Evolutionary conservation across 2,797 vertebrate species (phyloP).

Genomic region (Otolemur crassicaudatus): DNA sequence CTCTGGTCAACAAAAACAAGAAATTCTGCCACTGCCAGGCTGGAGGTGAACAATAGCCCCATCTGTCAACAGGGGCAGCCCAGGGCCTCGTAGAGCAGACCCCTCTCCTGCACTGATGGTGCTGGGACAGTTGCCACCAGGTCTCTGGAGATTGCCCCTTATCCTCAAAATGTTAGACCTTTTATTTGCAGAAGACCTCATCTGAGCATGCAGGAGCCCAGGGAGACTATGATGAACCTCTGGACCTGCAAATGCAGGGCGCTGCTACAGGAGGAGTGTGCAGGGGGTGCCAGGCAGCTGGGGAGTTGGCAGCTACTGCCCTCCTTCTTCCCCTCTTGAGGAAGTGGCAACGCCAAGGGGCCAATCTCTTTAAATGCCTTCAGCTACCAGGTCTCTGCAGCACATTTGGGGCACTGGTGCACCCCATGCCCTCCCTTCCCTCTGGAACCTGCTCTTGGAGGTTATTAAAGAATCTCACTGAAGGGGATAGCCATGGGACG

Average conservation of each 20-base stretch:
- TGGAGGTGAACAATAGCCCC: fast-evolving
- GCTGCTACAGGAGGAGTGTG: fast-evolving
- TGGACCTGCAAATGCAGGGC: fast-evolving
- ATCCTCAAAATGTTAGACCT: background rate
- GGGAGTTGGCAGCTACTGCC: background rate
- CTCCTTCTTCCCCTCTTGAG: background rate
- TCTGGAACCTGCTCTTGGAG: background rate
- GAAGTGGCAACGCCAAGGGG: background rate
- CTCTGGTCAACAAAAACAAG: constrained; percentile 80
- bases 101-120: background rate
- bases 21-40: background rate
- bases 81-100: background rate
- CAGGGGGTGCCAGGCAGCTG: fast-evolving
- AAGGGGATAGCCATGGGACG: background rate
- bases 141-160: background rate
- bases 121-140: background rate
- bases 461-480: background rate
- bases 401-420: fast-evolving
- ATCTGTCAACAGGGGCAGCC: background rate
- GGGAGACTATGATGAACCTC: background rate
- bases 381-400: background rate
- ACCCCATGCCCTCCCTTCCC: background rate
- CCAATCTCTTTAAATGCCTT: background rate
- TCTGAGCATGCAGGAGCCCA: background rate
- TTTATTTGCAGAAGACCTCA: background rate